Base-by-base conservation (phyloP, 2,888 invertebrate genomes). In the Eupithecia subfuscata region DNA sequence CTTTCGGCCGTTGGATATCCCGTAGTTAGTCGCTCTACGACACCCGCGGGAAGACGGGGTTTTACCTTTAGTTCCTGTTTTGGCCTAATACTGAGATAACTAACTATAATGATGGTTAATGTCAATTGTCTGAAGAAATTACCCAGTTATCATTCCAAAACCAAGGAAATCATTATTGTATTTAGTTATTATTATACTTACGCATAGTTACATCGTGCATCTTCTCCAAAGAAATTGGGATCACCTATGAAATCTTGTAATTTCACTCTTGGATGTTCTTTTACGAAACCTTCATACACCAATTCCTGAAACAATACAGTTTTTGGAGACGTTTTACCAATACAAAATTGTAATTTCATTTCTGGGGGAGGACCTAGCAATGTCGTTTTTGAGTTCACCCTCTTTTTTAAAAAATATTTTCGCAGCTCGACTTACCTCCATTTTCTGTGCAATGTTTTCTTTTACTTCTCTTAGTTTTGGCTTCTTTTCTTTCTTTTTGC, bases 241-340 rank as follows among this genome's bases (percentile, higher is more conserved):
- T 93, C 93, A 9, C 92, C 93, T 16, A 87, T 78, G 72, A 90
- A 93, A 25, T 92, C 89, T 75, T 86, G 79, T 2, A 93, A 79
- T 73, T 85, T 85, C 5, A 80, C 87, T 74, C 75, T 82, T 25
- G 88, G 87, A 78, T 90, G 91, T 71, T 92, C 87, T 80, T 83
- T 85, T 3, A 93, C 73, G 25, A 89, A 82, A 5, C 86, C 89
- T 56, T 82, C 84, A 14, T 83, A 72, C 0, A 82, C 86, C 60
- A 93, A 83, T 45, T 86, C 82, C 93, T 93, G 78, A 63, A 74
- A 75, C 3, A 70, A 30, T 69, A 40, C 3, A 22, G 22, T 56
- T 56, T 56, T 56, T 22, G 9, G 11, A 11, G n/a, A 56, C 11
- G 12, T 56, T 4, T 52, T 52, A 4, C 18, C 9, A 52, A 43